Evolutionary conservation across 2,113 vertebrate genomes (phyloP), one percentile per base, ranked within the genome.

Genomic region (Corapipo altera): DNA sequence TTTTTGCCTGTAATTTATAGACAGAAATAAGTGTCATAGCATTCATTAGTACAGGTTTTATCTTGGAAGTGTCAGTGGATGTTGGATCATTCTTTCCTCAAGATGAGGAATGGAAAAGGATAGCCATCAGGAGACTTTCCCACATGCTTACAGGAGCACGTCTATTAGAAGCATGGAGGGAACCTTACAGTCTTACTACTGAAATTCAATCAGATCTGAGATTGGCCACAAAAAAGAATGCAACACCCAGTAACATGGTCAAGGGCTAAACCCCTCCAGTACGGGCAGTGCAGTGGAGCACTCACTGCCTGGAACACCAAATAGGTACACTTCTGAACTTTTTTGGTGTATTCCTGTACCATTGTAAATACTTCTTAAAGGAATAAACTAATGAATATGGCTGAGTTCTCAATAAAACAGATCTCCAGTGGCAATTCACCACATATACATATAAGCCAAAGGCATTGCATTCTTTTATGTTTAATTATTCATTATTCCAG

Each of bases 401-500:
- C 27, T 22, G 7, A 64, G 28, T 57, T 69, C 39, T 70, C 57
- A 76, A 32, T 26, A 95, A 73, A 95, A 57, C 10, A 48, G 5
- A 83, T 46, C 28, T 85, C 28, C 66, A 49, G 18, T 49, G 37
- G 44, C 44, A 81, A 54, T 26, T 81, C 37, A 52, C 18, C 74
- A 65, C 18, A 44, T 54, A 41, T 39, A 92, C 15, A 39, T 72
- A 20, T 49, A 90, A 78, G 59, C 12, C 15, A 74, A 72, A 81
- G 28, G 49, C 27, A 62, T 7, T 62, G 32, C 15, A 52, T 74
- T 20, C 43, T 37, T 83, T 59, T 43, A 16, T 49, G 23, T 86
- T 81, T 92, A 95, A 88, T 93, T 95, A 89, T 4, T 75, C 46
- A 66, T 79, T 94, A 78, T 75, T 94, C 81, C 57, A 46, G 6